These are phyloP conservation scores for Athalia cordata DNA, from an alignment of 2,888 invertebrate genomes.

Conservation along the genomic window DNA sequence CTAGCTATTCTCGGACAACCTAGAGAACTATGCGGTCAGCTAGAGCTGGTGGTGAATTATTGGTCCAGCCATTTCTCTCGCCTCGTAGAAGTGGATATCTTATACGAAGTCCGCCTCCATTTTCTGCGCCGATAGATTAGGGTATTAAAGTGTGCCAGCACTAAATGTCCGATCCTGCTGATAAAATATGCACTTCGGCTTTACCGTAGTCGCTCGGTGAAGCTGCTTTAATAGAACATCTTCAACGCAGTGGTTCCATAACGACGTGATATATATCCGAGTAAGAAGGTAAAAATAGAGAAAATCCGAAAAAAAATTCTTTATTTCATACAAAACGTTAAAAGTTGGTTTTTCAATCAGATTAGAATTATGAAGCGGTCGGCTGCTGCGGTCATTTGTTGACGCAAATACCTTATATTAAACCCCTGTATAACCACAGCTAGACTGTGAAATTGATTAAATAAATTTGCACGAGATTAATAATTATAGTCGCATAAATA, in stretches of 20 bases:
- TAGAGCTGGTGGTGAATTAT: slow-evolving; percentile 20
- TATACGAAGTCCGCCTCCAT: slow-evolving; percentile 12
- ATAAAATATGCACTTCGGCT: slow-evolving; percentile 33
- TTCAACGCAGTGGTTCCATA: slow-evolving; percentile 5
- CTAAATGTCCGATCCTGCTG: slow-evolving; percentile 32
- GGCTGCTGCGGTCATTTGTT: neutral
- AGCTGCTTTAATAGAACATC: slow-evolving; percentile 18
- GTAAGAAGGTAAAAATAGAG: no score
- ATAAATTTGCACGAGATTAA: neutral
- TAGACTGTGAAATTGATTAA: neutral
- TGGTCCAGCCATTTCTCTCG: neutral
- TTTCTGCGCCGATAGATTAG: slow-evolving; percentile 27
- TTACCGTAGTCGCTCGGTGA: neutral
- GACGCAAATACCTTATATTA: neutral
- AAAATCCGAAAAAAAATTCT: neutral
- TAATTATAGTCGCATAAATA: neutral
- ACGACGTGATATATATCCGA: neutral
- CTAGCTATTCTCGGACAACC: neutral
- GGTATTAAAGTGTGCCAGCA: slow-evolving; percentile 25
- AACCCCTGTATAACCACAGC: neutral
- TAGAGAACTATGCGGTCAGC: slow-evolving; percentile 3
- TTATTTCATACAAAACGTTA: neutral
- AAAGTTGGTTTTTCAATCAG: no score
- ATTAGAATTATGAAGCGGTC: neutral
- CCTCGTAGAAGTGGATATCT: slow-evolving; percentile 3